Percentiles rank a stretch among this genome's conserved stretches.
These are phyloP conservation scores for Drosophila limbata DNA, from an alignment of 2,888 invertebrate species.

Conservation along the genomic window DNA sequence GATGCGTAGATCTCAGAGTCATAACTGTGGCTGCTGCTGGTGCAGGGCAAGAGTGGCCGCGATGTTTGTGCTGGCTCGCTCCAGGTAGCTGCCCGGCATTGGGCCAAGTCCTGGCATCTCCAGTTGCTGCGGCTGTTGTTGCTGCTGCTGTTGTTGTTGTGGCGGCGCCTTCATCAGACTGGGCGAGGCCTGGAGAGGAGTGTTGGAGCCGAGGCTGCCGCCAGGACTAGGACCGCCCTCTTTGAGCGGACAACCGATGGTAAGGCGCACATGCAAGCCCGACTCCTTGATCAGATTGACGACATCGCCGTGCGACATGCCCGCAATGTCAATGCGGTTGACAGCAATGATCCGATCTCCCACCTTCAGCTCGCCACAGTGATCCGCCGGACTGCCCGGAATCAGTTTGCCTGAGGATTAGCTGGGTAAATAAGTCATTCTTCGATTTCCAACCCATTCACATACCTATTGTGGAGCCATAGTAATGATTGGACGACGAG, in stretches of 20 bases:
- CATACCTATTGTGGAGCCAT: conserved; percentile 93
- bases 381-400: conserved; percentile 97
- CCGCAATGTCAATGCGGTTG: conserved; percentile 95
- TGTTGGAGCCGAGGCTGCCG: conserved; percentile 68
- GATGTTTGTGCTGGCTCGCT: conserved; percentile 71
- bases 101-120: conserved; percentile 61
- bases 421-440: no score
- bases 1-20: conserved; percentile 85
- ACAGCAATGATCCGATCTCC: conserved; percentile 98
- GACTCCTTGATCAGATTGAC: conserved; percentile 99
- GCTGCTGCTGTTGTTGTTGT: conserved; percentile 59
- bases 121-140: conserved; percentile 58
- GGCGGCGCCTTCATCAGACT: conserved; percentile 71
- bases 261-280: conserved; percentile 94
- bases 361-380: conserved; percentile 95
- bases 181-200: conserved; percentile 72
- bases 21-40: conserved; percentile 85
- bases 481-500: conserved; percentile 93
- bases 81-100: conserved; percentile 66
- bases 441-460: background rate
- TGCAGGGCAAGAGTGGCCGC: conserved; percentile 73
- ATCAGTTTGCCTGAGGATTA: conserved; percentile 92
- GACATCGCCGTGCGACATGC: conserved; percentile 97
- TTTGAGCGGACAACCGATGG: conserved; percentile 87
- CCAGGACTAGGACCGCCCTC: conserved; percentile 74